Conservation (phyloP, 2,797 vertebrate genomes). For the Epinephelus malabaricus region DNA sequence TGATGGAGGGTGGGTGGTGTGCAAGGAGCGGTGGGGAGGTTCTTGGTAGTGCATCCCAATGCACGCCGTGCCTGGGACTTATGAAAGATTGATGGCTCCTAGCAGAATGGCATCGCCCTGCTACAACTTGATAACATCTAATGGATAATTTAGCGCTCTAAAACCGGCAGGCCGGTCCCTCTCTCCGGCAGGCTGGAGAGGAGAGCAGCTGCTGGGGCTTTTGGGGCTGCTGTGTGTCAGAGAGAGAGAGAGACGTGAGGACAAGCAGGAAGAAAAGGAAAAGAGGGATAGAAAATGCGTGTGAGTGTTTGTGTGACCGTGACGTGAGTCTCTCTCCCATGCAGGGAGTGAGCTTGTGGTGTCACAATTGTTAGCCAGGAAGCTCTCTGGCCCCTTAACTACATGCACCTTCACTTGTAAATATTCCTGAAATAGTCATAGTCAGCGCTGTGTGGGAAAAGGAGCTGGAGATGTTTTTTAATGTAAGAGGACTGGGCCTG, state of each 20-base stretch:
- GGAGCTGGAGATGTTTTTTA: background rate
- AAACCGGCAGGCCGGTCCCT: constrained; percentile 85
- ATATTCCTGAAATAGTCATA: constrained; percentile 15
- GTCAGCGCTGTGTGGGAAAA: background rate
- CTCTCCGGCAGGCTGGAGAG: constrained; percentile 60
- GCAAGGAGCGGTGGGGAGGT: constrained; percentile 57
- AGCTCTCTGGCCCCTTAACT: constrained; percentile 15
- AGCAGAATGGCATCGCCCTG: constrained; percentile 95
- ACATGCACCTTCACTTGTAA: constrained; percentile 21
- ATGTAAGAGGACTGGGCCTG: no score
- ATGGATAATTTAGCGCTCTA: constrained; percentile 96
- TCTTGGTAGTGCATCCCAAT: constrained; percentile 74
- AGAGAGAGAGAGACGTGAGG: constrained; percentile 39
- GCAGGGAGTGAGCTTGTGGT: constrained; percentile 44
- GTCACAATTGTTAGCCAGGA: constrained; percentile 35
- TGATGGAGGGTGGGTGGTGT: constrained; percentile 38
- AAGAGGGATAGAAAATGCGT: constrained; percentile 35
- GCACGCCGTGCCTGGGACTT: constrained; percentile 71
- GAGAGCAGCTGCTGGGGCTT: constrained; percentile 72
- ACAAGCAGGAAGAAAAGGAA: constrained; percentile 48
- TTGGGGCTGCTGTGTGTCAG: constrained; percentile 55
- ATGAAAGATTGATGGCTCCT: constrained; percentile 97
- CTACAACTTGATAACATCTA: constrained; percentile 98
- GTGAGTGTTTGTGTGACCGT: constrained; percentile 44
- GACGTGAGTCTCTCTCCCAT: constrained; percentile 31